These are phyloP conservation scores for Chondrilla cf. caribensis DNA, from an alignment of 37 sponge, comb jelly and placozoan species.

Conservation along the genomic window DNA sequence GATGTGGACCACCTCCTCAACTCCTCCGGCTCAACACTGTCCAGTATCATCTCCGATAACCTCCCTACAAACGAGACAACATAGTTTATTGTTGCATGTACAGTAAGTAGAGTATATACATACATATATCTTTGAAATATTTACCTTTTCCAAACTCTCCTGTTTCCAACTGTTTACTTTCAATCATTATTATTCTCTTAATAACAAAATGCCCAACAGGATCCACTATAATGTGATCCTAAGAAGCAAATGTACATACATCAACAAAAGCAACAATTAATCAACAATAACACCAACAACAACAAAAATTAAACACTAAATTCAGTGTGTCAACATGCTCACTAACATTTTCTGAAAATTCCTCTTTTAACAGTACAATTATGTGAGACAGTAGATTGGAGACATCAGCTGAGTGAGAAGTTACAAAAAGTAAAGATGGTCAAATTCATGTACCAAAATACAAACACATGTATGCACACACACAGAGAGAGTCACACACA, in stretches of 20 bases:
- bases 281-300: neutral
- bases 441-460: too few relatives aligned
- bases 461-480: too few relatives aligned
- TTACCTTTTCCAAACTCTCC: neutral
- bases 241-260: neutral
- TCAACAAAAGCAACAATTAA: neutral
- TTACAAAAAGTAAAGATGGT: too few relatives aligned
- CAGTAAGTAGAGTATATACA: too few relatives aligned
- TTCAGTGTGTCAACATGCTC: too few relatives aligned
- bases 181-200: constrained; percentile 32
- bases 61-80: neutral
- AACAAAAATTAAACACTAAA: neutral
- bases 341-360: too few relatives aligned
- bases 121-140: too few relatives aligned
- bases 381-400: neutral
- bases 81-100: too few relatives aligned
- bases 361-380: neutral
- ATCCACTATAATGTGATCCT: constrained; percentile 36
- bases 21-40: constrained; percentile 11
- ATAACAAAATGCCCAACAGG: constrained; percentile 66
- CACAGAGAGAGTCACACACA: neutral
- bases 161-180: constrained; percentile 25
- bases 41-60: constrained; percentile 43
- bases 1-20: constrained; percentile 45
- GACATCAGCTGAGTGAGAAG: neutral